These are phyloP conservation scores for Gortyna flavago DNA, from an alignment of 2,888 invertebrate species.

Conservation along the genomic window DNA sequence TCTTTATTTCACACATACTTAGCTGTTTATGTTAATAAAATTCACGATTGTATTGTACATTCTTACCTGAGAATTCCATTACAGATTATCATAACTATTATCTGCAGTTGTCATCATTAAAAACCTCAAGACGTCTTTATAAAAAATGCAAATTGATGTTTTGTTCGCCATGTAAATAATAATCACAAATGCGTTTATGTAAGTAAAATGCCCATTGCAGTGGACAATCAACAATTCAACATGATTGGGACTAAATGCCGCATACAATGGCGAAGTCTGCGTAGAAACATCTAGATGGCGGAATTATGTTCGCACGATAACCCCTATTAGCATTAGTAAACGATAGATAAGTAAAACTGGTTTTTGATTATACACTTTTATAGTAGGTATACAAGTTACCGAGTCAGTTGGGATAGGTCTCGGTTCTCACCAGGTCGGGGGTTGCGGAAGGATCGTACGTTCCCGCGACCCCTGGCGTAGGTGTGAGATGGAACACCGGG, in stretches of 20 bases:
- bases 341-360: slow-evolving; percentile 47
- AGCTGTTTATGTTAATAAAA: background rate
- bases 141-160: slow-evolving; percentile 66
- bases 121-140: slow-evolving; percentile 41
- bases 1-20: background rate
- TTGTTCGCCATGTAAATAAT: slow-evolving; percentile 64
- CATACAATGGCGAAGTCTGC: slow-evolving; percentile 55
- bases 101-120: slow-evolving; percentile 51
- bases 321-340: slow-evolving; percentile 53
- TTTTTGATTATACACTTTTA: slow-evolving; percentile 26
- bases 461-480: too few species aligned
- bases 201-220: slow-evolving; percentile 54
- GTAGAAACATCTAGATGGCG: slow-evolving; percentile 55
- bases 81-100: slow-evolving; percentile 43
- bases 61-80: slow-evolving; percentile 57
- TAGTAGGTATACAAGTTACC: background rate
- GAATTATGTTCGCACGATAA: slow-evolving; percentile 62
- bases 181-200: slow-evolving; percentile 58
- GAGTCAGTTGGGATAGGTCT: slow-evolving; percentile 69
- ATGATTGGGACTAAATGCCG: slow-evolving; percentile 60
- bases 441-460: too few species aligned
- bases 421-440: too few species aligned
- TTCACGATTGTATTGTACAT: slow-evolving; percentile 49
- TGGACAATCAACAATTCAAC: slow-evolving; percentile 55
- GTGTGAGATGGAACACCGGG: too few species aligned